Conservation (phyloP, 2,888 invertebrate genomes). For the Erebia palarica region DNA sequence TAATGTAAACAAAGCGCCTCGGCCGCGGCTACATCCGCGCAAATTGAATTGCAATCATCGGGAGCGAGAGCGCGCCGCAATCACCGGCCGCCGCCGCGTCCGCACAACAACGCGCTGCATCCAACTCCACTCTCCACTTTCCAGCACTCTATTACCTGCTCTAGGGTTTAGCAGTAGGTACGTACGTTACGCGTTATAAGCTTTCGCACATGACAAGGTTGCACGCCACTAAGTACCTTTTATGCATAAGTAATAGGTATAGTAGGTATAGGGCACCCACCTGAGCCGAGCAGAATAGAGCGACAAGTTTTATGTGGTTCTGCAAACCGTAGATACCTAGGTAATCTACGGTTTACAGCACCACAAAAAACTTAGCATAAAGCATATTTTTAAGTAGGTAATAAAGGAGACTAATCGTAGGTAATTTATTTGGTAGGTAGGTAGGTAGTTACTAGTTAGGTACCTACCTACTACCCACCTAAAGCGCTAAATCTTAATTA, state of each 20-base stretch:
- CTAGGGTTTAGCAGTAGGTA: no score
- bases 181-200: no score
- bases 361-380: no score
- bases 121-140: neutral
- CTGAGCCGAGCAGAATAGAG: neutral
- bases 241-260: no score
- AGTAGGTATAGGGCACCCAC: constrained; percentile 2
- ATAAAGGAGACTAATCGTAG: neutral
- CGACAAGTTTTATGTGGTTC: constrained; percentile 1
- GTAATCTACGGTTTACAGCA: no score
- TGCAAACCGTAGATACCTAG: neutral
- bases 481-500: neutral
- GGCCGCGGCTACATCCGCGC: constrained; percentile 51
- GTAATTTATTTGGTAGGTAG: neutral
- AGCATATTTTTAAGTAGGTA: neutral
- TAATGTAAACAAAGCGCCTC: constrained; percentile 70
- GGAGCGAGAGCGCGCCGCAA: constrained; percentile 45
- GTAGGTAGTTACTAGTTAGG: neutral
- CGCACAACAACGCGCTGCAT: neutral
- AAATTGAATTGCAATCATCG: constrained; percentile 76
- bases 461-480: neutral
- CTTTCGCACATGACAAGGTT: no score
- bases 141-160: no score
- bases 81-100: constrained; percentile 2
- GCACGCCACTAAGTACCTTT: no score